Evolutionary conservation across 2,113 vertebrate species (phyloP).

Genomic region (Siniperca chuatsi): DNA sequence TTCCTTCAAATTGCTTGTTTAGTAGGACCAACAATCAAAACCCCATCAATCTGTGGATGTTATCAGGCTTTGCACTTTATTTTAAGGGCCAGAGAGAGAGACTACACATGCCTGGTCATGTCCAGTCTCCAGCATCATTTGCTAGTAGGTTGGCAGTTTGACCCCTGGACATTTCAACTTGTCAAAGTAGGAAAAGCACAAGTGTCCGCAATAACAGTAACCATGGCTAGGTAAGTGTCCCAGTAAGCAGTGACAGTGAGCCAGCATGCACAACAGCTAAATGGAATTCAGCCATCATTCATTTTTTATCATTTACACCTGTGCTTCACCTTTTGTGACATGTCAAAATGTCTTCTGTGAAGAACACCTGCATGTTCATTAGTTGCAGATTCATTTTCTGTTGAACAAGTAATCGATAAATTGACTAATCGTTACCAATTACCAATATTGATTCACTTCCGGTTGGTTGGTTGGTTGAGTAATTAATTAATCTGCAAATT

Average conservation of each 20-base stretch:
- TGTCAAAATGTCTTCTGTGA: not conserved
- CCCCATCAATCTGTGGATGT: constrained; percentile 43
- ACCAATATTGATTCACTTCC: not conserved
- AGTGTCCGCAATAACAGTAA: not conserved
- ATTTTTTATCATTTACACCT: not conserved
- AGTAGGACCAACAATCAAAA: not conserved
- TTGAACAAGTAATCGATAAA: not conserved
- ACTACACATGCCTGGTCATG: constrained; percentile 62
- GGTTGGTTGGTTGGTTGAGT: not conserved
- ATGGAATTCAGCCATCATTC: not conserved
- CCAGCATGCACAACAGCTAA: not conserved
- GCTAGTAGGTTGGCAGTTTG: not conserved
- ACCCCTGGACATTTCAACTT: not conserved
- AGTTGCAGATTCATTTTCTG: not conserved
- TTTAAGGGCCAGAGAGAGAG: constrained; percentile 65
- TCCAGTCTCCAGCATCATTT: not conserved
- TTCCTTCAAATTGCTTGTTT: not conserved
- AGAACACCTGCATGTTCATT: not conserved
- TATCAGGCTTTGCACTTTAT: constrained; percentile 75
- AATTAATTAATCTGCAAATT: not conserved
- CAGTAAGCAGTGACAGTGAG: not conserved
- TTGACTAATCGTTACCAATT: not conserved
- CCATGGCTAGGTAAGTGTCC: not conserved
- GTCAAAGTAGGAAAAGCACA: not conserved
- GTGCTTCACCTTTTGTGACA: not conserved